Percentiles rank a stretch among this genome's conserved stretches.
These are phyloP conservation scores for Rhyzopertha dominica DNA, from an alignment of 1,140 invertebrate species.

Conservation along the genomic window DNA sequence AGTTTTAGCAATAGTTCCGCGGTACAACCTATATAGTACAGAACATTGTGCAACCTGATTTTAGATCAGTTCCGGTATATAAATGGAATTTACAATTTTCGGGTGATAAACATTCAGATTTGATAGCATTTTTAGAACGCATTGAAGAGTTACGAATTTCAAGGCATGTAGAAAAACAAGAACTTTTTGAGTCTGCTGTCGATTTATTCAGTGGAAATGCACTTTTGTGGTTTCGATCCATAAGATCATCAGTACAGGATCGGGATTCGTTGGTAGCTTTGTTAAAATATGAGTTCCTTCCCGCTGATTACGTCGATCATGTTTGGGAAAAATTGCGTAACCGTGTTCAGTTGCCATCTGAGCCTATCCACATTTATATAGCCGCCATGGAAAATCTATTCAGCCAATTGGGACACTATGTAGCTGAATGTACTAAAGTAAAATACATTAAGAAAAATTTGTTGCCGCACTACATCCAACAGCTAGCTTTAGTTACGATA, in stretches of 20 bases:
- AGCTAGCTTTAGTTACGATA: no score
- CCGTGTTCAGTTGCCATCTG: constrained; percentile 31
- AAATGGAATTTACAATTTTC: no score
- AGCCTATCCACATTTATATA: constrained; percentile 35
- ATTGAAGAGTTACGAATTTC: constrained; percentile 5
- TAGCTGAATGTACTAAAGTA: no score
- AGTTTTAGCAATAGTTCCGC: no score
- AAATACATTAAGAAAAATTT: no score
- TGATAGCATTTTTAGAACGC: constrained; percentile 14
- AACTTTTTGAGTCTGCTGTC: constrained; percentile 16
- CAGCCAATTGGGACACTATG: constrained; percentile 25
- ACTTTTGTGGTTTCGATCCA: constrained; percentile 32
- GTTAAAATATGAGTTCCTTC: constrained; percentile 30
- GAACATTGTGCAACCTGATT: no score
- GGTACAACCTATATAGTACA: no score
- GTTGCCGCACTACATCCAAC: no score
- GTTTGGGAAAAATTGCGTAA: constrained; percentile 30
- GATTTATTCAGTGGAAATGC: constrained; percentile 37
- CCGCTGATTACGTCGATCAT: constrained; percentile 31
- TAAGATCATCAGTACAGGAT: constrained; percentile 17
- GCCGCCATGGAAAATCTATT: constrained; percentile 33
- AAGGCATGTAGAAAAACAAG: constrained; percentile 1
- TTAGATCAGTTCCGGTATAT: no score
- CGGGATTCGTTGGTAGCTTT: constrained; percentile 25
- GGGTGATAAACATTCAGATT: no score